These are phyloP conservation scores for Meriones psammophilus DNA, from an alignment of 2,797 vertebrate species.

Conservation along the genomic window DNA sequence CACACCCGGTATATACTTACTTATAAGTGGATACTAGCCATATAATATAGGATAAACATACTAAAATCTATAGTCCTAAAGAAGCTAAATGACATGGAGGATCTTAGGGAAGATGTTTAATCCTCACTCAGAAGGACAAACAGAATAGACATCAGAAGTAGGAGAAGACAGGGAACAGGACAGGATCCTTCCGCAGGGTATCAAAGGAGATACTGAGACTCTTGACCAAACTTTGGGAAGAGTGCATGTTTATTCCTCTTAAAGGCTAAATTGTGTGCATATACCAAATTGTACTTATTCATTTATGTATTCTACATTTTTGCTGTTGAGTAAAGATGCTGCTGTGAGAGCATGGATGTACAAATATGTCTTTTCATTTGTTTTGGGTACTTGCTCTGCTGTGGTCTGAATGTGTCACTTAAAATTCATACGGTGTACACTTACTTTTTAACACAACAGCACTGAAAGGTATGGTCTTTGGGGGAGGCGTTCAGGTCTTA, in stretches of 20 bases:
- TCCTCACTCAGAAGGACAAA: no score
- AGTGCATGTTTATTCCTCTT: slow-evolving; percentile 29
- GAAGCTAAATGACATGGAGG: no score
- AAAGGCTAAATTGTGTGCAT: neutral
- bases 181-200: no score
- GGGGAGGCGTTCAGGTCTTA: neutral
- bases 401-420: neutral
- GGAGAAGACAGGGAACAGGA: no score
- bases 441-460: neutral
- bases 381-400: neutral
- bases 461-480: neutral
- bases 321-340: neutral
- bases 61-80: no score
- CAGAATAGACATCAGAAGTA: no score
- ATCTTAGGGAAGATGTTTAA: no score
- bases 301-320: neutral
- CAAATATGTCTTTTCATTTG: slow-evolving; percentile 39
- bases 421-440: neutral
- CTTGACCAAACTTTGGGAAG: no score
- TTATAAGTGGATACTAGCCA: no score
- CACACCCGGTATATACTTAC: no score
- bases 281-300: neutral
- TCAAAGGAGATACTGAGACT: no score
- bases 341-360: neutral
- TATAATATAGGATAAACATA: no score